These are phyloP conservation scores for Cryptosula pallasiana DNA, from an alignment of 2,888 invertebrate genomes.

Conservation along the genomic window DNA sequence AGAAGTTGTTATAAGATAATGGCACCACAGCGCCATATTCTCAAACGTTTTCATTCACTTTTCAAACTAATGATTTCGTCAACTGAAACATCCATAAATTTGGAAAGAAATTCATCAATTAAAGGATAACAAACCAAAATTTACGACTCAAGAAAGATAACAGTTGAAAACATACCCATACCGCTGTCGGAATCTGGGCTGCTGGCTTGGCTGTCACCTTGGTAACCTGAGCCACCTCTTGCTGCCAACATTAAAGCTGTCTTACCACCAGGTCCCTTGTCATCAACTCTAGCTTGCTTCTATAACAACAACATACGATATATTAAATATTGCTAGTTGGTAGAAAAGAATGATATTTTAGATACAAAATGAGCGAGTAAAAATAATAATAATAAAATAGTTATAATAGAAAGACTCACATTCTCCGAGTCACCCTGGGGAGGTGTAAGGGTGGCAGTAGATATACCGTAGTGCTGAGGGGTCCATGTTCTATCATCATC, in stretches of 20 bases:
- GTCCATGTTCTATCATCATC: slow-evolving; percentile 19
- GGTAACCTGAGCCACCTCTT: slow-evolving; percentile 60
- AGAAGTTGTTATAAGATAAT: too few relatives aligned
- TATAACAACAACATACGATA: too few relatives aligned
- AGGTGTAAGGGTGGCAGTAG: slow-evolving; percentile 70
- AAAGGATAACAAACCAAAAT: too few relatives aligned
- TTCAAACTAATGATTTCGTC: too few relatives aligned
- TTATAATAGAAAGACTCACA: background rate
- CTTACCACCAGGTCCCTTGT: slow-evolving; percentile 68
- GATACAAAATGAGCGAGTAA: too few relatives aligned
- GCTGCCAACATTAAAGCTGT: slow-evolving; percentile 94
- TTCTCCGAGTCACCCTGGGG: slow-evolving; percentile 45
- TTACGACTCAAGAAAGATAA: too few relatives aligned
- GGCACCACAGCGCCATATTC: too few relatives aligned
- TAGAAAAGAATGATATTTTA: too few relatives aligned
- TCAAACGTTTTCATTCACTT: too few relatives aligned
- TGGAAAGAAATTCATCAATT: too few relatives aligned
- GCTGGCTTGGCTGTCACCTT: slow-evolving; percentile 31
- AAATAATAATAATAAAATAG: slow-evolving; percentile 64
- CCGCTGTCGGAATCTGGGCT: background rate
- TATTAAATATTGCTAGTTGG: too few relatives aligned
- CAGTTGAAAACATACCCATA: background rate
- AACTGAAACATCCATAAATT: too few relatives aligned
- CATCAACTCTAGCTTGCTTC: slow-evolving; percentile 59
- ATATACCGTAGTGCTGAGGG: slow-evolving; percentile 13